These are phyloP conservation scores for Ellobius talpinus DNA, from an alignment of 2,113 vertebrate genomes.

Conservation along the genomic window DNA sequence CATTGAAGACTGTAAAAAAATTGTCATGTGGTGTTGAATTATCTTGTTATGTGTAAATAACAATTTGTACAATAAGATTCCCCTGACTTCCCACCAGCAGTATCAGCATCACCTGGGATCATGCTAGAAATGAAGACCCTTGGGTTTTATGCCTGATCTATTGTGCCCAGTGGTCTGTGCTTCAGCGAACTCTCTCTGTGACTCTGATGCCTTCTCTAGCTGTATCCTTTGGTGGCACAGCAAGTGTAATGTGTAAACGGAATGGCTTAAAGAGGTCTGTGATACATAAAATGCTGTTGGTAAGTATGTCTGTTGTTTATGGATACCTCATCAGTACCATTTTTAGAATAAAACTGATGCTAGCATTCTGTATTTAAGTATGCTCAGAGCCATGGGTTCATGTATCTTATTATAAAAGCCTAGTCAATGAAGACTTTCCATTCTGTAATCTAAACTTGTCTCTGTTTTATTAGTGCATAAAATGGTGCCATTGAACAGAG, in stretches of 20 bases:
- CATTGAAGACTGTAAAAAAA: background rate
- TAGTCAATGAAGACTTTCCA: background rate
- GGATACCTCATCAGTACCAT: background rate
- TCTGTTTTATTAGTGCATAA: background rate
- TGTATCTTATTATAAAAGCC: background rate
- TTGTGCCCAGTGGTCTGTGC: background rate
- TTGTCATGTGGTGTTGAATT: background rate
- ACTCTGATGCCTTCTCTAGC: background rate
- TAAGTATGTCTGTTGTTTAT: slow-evolving; percentile 13
- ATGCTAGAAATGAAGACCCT: slow-evolving; percentile 2
- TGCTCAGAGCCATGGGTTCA: background rate
- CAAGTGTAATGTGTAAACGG: background rate
- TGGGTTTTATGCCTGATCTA: background rate
- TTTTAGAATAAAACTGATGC: slow-evolving; percentile 17
- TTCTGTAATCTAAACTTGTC: background rate
- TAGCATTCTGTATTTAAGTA: background rate
- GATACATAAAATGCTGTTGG: background rate
- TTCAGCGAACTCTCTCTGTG: background rate
- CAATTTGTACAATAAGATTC: background rate
- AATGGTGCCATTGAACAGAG: background rate
- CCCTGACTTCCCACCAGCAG: background rate
- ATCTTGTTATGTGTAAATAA: background rate
- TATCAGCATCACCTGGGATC: background rate
- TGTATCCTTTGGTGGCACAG: background rate
- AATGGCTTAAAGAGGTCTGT: background rate